These are phyloP conservation scores for Amorpha juglandis DNA, from an alignment of 2,888 invertebrate genomes.

Conservation along the genomic window DNA sequence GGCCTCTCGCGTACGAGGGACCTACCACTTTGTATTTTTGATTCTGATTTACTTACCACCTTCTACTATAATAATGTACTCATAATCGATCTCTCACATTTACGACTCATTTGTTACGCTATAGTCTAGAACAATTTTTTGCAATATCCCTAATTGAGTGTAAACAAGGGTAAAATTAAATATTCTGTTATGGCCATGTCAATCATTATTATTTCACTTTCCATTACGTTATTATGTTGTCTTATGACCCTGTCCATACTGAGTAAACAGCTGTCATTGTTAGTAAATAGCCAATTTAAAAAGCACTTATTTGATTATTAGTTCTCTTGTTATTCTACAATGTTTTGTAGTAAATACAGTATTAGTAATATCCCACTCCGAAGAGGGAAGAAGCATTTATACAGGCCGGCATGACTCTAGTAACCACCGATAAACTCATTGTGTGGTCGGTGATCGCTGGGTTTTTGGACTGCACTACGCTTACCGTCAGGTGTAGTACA, in stretches of 20 bases:
- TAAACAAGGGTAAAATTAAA: slow-evolving; percentile 17
- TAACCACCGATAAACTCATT: no score
- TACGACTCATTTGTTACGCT: neutral
- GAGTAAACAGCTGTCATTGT: neutral
- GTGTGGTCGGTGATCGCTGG: no score
- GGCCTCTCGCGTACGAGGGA: no score
- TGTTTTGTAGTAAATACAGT: no score
- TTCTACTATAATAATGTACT: neutral
- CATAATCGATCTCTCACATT: neutral
- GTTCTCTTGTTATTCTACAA: no score
- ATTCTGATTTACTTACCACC: no score
- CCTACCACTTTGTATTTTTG: no score
- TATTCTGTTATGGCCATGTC: neutral
- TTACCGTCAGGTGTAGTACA: no score
- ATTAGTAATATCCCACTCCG: no score
- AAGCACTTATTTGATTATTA: neutral
- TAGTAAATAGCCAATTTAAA: neutral
- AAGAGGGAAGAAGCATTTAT: no score
- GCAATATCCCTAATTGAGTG: slow-evolving; percentile 18
- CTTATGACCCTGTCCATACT: neutral
- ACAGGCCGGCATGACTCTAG: no score
- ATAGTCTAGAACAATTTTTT: neutral
- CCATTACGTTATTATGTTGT: slow-evolving; percentile 14
- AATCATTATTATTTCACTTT: slow-evolving; percentile 20
- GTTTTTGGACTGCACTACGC: no score